Percentiles rank a stretch among this genome's conserved stretches.
Conservation (phyloP, 37 sponge, comb jelly and placozoan genomes). For the Dysidea cf. avara region DNA sequence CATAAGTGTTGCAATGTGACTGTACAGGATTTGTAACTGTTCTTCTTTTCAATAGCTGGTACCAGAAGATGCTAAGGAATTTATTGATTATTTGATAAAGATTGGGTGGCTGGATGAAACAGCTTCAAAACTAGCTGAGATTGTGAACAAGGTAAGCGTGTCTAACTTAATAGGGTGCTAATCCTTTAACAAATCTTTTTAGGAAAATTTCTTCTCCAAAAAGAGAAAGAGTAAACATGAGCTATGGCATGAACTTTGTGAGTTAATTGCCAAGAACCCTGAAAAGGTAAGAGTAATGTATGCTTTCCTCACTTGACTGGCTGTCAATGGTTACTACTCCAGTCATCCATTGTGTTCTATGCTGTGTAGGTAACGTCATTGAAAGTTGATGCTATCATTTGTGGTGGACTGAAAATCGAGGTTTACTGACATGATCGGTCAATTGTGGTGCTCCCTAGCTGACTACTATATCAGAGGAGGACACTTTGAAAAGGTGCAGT, state of each 20-base stretch:
- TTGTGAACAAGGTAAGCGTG: constrained; percentile 71
- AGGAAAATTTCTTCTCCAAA: constrained; percentile 92
- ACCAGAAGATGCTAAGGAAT: constrained; percentile 92
- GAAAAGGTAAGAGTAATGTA: constrained; percentile 52
- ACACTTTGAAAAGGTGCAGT: constrained; percentile 95
- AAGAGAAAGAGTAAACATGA: constrained; percentile 94
- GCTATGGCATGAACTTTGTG: constrained; percentile 95
- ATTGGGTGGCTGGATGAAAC: constrained; percentile 93
- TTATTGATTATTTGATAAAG: constrained; percentile 84
- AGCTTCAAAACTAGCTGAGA: constrained; percentile 82
- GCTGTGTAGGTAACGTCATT: constrained; percentile 65
- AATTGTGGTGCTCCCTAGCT: constrained; percentile 95
- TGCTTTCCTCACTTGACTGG: too few species aligned
- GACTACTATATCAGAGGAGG: constrained; percentile 96
- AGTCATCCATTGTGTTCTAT: neutral
- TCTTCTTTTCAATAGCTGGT: constrained; percentile 42
- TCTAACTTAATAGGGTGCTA: neutral
- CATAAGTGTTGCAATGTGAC: too few species aligned
- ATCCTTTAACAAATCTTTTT: neutral
- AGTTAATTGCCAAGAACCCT: constrained; percentile 93
- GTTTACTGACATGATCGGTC: constrained; percentile 96
- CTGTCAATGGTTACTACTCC: neutral
- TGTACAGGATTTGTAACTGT: too few species aligned
- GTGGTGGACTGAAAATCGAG: constrained; percentile 89
- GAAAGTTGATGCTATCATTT: constrained; percentile 93